These are phyloP conservation scores for Cartodere bifasciata DNA, from an alignment of 2,888 invertebrate genomes.

Conservation along the genomic window DNA sequence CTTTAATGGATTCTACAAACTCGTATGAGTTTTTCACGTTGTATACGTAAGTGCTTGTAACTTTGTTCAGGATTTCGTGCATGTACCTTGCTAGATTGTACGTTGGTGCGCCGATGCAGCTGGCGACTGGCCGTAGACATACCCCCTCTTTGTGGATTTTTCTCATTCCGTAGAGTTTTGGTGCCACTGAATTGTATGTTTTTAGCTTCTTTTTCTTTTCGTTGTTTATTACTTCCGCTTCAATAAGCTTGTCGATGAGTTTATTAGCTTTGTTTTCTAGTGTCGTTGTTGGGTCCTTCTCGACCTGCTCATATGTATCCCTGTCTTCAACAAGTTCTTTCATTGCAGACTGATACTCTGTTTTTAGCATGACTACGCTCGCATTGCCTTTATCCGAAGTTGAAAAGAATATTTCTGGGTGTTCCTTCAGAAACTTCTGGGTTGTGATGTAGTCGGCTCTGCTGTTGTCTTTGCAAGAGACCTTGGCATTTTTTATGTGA, in stretches of 20 bases:
- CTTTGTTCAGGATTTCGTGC: neutral
- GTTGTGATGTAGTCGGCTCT: too few species aligned
- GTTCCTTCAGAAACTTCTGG: too few species aligned
- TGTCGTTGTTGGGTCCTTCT: slow-evolving; percentile 2
- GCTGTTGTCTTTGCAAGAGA: too few species aligned
- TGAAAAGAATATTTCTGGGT: too few species aligned
- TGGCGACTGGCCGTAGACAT: neutral
- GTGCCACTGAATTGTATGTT: too few species aligned
- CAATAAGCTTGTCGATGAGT: neutral
- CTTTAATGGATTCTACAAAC: neutral
- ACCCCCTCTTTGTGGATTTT: neutral
- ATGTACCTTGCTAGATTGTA: neutral
- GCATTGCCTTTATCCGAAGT: too few species aligned
- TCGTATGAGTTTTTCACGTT: neutral
- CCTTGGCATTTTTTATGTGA: too few species aligned
- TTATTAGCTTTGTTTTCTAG: neutral
- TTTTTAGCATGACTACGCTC: too few species aligned
- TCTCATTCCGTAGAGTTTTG: neutral
- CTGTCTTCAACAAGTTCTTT: too few species aligned
- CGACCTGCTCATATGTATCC: neutral
- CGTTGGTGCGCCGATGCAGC: neutral
- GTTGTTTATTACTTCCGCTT: slow-evolving; percentile 1
- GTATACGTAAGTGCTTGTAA: neutral
- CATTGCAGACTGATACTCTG: too few species aligned
- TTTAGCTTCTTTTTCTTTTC: slow-evolving; percentile 1